Evolutionary conservation across 92 coral and sea anemone species (phyloP).

Genomic region (Actinernus sp.): DNA sequence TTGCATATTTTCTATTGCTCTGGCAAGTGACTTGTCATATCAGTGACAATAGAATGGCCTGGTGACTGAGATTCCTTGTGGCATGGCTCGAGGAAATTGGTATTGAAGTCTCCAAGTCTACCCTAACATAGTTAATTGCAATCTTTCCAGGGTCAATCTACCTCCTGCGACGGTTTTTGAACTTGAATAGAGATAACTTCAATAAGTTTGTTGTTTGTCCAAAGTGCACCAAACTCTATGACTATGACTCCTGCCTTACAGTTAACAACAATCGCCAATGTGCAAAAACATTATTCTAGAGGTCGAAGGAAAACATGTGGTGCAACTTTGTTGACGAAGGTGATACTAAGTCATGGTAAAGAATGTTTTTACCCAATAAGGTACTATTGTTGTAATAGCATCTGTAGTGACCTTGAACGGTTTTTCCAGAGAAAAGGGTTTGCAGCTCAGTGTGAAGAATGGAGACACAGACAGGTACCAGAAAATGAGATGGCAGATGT

Average conservation of each 20-base stretch:
- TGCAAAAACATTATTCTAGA: slow-evolving; percentile 40
- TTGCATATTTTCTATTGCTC: too few relatives aligned
- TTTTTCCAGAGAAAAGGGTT: slow-evolving; percentile 39
- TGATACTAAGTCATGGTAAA: slow-evolving; percentile 35
- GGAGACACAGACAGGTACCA: slow-evolving; percentile 43
- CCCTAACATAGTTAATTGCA: slow-evolving; percentile 1
- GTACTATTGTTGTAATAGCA: slow-evolving; percentile 64
- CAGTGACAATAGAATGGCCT: too few relatives aligned
- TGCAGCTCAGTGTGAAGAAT: slow-evolving; percentile 45
- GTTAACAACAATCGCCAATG: slow-evolving; percentile 45
- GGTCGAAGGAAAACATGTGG: too few relatives aligned
- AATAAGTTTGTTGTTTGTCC: too few relatives aligned
- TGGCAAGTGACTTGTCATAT: too few relatives aligned
- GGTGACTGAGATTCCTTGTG: too few relatives aligned
- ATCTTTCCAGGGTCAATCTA: slow-evolving; percentile 43
- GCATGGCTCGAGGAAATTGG: too few relatives aligned
- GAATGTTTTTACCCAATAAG: slow-evolving; percentile 59
- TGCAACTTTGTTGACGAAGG: slow-evolving; percentile 29
- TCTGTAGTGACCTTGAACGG: slow-evolving; percentile 35
- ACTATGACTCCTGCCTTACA: slow-evolving; percentile 52
- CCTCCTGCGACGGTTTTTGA: slow-evolving; percentile 34
- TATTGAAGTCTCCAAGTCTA: slow-evolving; percentile 7
- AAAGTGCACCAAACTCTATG: slow-evolving; percentile 60
- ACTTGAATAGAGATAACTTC: slow-evolving; percentile 59
- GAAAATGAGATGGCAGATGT: slow-evolving; percentile 49